Base-by-base conservation (phyloP, 2,888 invertebrate species). In the Trachelus stipa region DNA sequence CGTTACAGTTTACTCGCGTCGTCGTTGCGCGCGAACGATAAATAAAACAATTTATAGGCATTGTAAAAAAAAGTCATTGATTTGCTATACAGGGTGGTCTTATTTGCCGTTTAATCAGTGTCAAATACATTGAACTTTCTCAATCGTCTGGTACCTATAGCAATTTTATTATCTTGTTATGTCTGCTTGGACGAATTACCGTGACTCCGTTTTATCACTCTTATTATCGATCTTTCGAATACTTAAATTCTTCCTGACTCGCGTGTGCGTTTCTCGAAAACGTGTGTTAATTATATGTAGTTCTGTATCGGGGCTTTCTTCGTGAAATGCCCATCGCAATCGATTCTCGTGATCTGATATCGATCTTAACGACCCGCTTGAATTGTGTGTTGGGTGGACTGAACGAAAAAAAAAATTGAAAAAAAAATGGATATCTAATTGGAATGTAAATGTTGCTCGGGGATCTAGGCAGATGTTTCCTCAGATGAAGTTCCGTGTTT, bases 401-500 rank as follows among this genome's bases (percentile, higher is more conserved):
- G 30, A 69, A 69, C 1, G 69, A 69, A 69, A 69, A 69, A 30
- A 35, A 35, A 35, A 12, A 3, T 12, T 6, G 0, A 1, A 33
- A 12, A 30, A 4, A 69, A 34, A 73, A 73, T 34, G 73, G 73
- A 68, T 40, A 68, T 76, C 81, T 85, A 87, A 86, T 85, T 81
- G 76, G 74, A 85, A 81, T 87, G 83, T 89, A 83, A 86, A 84
- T 88, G 86, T 88, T 91, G 87, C 88, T 88, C 85, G 85, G 86
- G 83, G 84, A 91, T 96, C 83, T 96, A 99, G 99, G 94, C 98
- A 99, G 95, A 99, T 99, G 98, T 99, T 99, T 93, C 99, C 99
- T 90, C 98, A 99, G 94, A 99, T 97, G 96, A 99, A 99, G 95
- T 98, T 99, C 93, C 97, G 98, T 92, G 97, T 99, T 90, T 97